Base-by-base conservation (phyloP, 1,140 invertebrate species). In the Amphibalanus amphitrite region DNA sequence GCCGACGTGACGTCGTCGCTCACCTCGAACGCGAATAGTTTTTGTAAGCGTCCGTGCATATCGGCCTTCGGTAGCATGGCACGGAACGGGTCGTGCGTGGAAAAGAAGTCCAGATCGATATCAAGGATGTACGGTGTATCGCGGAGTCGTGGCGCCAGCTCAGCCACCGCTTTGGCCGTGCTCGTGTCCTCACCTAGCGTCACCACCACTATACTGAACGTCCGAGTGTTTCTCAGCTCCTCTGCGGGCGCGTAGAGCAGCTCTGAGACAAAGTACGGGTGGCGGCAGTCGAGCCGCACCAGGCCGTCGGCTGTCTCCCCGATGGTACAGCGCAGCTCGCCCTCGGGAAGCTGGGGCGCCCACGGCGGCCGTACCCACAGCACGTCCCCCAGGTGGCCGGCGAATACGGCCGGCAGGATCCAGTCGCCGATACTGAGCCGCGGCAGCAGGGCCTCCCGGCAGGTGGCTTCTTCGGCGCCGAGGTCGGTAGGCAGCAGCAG, bases 101-200 rank as follows among this genome's bases (percentile, higher is more conserved):
- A 93, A 79, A 93, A 95, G n/a, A 93, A 95, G 79, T 95, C 93
- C 72, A 95, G 82, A 80, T 95, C 93, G 65, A 96, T 86, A 80
- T 96, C 93, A n/a, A 95, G 81, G 65, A 95, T 85, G n/a, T 76
- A 87, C 90, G 0, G 85, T 78, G 71, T 76, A 77, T 69, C 79
- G 20, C 29, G 28, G 15, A 28, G 69, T 69, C 30, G 72, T 64
- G 28, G 74, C 28, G 69, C 69, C 3, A 59, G 69, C 33, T 70
- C 67, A 26, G 67, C 33, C 28, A n/a, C n/a, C 28, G 30, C 71
- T 69, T 20, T 71, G 69, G 25, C 69, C 67, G 70, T 28, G 10
- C 10, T 70, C 67, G 72, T 38, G 29, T n/a, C 73, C 69, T 33
- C 38, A 25, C 29, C 28, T 28, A 70, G 28, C 26, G 38, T 28